Percentiles rank a stretch among this genome's conserved stretches.
Conservation (phyloP, 2,888 invertebrate species). For the Scaeva pyrastri region DNA sequence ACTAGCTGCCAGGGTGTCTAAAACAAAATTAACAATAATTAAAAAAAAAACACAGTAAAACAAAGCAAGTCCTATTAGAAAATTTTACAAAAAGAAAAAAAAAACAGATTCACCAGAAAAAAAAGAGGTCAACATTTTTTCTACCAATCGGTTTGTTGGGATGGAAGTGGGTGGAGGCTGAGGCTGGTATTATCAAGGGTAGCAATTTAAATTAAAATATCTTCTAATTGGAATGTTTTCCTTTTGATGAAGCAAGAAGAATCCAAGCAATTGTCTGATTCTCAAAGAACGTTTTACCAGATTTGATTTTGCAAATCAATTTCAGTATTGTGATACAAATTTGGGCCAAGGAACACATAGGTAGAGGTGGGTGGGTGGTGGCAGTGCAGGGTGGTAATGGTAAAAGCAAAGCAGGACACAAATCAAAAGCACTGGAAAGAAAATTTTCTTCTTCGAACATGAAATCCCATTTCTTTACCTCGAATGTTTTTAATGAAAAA, state of each 20-base stretch:
- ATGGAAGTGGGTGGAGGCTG: neutral
- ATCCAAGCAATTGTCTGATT: neutral
- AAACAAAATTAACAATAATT: slow-evolving; percentile 51
- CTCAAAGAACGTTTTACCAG: slow-evolving; percentile 1
- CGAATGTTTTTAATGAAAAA: slow-evolving; percentile 82
- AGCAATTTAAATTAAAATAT: slow-evolving; percentile 2
- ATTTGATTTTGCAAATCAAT: slow-evolving; percentile 65
- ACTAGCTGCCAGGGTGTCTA: slow-evolving; percentile 85
- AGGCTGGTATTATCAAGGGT: slow-evolving; percentile 11
- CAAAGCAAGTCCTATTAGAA: slow-evolving; percentile 49
- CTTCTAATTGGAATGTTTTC: slow-evolving; percentile 7
- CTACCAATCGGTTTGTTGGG: neutral
- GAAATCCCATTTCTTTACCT: slow-evolving; percentile 79
- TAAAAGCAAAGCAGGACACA: slow-evolving; percentile 61
- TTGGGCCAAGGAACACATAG: slow-evolving; percentile 70
- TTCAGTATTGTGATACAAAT: slow-evolving; percentile 73
- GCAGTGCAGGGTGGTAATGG: slow-evolving; percentile 14
- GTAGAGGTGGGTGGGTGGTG: slow-evolving; percentile 11
- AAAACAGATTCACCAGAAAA: slow-evolving; percentile 21
- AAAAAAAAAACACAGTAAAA: slow-evolving; percentile 29
- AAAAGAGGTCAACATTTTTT: slow-evolving; percentile 45
- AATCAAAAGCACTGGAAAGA: slow-evolving; percentile 66
- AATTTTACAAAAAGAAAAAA: slow-evolving; percentile 41
- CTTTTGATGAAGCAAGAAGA: neutral
- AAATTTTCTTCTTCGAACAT: slow-evolving; percentile 51